Base-by-base conservation (phyloP, 2,797 vertebrate species). In the Myotis myotis region DNA sequence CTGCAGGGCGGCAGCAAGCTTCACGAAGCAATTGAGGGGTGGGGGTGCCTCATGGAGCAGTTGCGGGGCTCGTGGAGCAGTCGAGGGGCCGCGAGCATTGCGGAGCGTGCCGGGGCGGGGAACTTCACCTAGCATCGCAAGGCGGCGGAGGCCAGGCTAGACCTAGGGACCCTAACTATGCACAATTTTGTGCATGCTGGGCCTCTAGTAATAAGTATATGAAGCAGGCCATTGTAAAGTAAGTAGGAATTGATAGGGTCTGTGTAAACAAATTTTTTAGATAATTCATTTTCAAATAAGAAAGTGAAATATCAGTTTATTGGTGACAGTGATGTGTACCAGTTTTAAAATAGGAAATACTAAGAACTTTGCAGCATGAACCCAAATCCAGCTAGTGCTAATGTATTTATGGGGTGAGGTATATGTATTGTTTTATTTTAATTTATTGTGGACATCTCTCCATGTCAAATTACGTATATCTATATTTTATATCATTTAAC, bases 311-410 rank as follows among this genome's bases (percentile, higher is more conserved):
- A 53, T 22, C 71, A 38, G 70, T 55, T 72, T 80, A 57, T 87
- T 87, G 47, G 51, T 55, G 30, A 51, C 49, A 80, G 47, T 72
- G 72, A 64, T 89, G 16, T 75, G 16, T 94, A 30, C 82, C 72
- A 20, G 6, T 89, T 94, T 95, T 87, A 78, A 96, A 93, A 88
- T 30, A 70, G 25, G 6, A 80, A 91, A 51, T 71, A 30, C 33
- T 68, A 33, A 95, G 57, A 85, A 78, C 28, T 68, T 82, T 30
- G 25, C 57, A n/a, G 47, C 6, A 53, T 74, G n/a, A 86, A 72
- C 55, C 8, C 23, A 86, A 86, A 72, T 47, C 15, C 12, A 82
- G 41, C 68, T 36, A n/a, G 15, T 33, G 20, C 64, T 72, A 55
- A 55, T 3, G 3, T 20, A 62, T 72, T 70, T 75, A 25, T 84